Conservation (phyloP, 2,797 vertebrate genomes). For the Oreonectes daqikongensis region DNA sequence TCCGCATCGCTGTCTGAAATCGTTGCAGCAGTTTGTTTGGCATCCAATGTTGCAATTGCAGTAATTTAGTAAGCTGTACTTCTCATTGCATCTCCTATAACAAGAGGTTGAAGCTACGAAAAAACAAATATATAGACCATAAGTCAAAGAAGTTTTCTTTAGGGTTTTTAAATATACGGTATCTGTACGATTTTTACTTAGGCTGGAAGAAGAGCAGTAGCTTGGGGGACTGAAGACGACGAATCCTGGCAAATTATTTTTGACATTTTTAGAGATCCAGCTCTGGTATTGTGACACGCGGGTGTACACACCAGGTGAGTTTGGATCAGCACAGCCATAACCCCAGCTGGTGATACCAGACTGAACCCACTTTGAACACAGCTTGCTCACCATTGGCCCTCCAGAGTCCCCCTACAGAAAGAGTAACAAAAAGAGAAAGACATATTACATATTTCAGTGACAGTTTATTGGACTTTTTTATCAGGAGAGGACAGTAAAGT, state of each 20-base stretch:
- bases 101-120: constrained; percentile 9
- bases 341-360: constrained; percentile 73
- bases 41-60: constrained; percentile 35
- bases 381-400: constrained; percentile 64
- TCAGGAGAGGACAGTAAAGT: no score
- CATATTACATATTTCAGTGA: no score
- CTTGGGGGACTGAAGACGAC: constrained; percentile 4
- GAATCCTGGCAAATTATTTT: constrained; percentile 42
- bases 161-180: neutral
- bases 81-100: constrained; percentile 35
- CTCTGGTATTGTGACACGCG: constrained; percentile 59
- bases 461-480: no score
- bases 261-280: constrained; percentile 62
- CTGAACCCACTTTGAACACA: constrained; percentile 64
- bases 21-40: constrained; percentile 3
- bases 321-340: constrained; percentile 65
- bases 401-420: constrained; percentile 54
- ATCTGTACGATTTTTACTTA: constrained; percentile 8
- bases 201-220: constrained; percentile 19
- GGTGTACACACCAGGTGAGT: constrained; percentile 71
- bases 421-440: neutral
- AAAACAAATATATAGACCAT: constrained; percentile 68
- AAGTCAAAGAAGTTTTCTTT: constrained; percentile 58
- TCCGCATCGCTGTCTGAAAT: constrained; percentile 7
- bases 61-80: neutral